phyloP scores from a whole-genome alignment of 2,888 invertebrate species.

The Cylloceria caligata region DNA sequence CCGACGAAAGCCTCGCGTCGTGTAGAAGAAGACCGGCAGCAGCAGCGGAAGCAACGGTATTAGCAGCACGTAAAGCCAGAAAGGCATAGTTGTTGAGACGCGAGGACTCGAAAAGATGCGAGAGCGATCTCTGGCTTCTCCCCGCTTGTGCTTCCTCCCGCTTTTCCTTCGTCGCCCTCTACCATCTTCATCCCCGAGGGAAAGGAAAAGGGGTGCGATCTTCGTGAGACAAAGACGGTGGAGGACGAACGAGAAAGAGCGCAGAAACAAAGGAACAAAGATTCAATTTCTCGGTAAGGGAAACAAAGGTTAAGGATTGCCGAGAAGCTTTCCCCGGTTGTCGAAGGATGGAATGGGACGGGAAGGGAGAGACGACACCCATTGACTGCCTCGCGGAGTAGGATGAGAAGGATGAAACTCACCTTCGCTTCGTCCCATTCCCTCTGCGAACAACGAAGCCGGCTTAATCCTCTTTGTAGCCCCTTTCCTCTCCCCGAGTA shows the following conservation, averaged over 20 bases:
- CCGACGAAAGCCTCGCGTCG: conserved; percentile 26
- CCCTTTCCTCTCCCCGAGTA: not conserved
- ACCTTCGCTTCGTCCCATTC: conserved; percentile 42
- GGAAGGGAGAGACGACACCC: conserved; percentile 3
- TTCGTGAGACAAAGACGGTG: conserved; percentile 45
- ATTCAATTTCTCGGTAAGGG: conserved; percentile 65
- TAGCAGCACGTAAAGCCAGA: conserved; percentile 26
- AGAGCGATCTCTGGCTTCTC: conserved; percentile 48
- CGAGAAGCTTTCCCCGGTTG: conserved; percentile 58
- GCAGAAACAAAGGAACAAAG: conserved; percentile 66
- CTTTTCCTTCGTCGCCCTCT: conserved; percentile 19
- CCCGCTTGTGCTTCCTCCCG: conserved; percentile 26
- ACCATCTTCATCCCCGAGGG: not conserved
- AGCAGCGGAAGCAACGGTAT: conserved; percentile 3
- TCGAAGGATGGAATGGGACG: conserved; percentile 20
- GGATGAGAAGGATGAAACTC: not conserved
- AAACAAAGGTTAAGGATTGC: conserved; percentile 66
- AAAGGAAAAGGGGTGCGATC: conserved; percentile 55
- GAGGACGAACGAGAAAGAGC: conserved; percentile 10
- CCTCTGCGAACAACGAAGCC: conserved; percentile 36
- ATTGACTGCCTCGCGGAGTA: conserved; percentile 32
- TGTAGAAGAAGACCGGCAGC: conserved; percentile 22
- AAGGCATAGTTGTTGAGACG: conserved; percentile 57
- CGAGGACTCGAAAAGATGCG: conserved; percentile 37
- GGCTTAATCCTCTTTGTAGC: conserved; percentile 45